phyloP scores from a whole-genome alignment of 2,888 invertebrate species.

The Anoncus sp. region DNA sequence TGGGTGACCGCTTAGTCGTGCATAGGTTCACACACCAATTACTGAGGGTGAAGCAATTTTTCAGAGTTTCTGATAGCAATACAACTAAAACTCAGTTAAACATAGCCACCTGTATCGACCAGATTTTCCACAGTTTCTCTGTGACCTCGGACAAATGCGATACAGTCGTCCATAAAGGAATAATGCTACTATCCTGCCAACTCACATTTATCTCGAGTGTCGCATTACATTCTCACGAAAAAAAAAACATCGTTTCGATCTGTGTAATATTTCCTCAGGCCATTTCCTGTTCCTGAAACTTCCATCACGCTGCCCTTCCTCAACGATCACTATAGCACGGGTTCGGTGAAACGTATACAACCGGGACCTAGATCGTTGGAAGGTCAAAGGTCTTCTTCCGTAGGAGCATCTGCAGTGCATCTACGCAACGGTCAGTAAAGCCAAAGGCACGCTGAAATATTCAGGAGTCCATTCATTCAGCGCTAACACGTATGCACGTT shows the following conservation, averaged over 20 bases:
- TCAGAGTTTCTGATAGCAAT: too few relatives aligned
- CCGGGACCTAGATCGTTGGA: constrained; percentile 31
- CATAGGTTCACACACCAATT: too few relatives aligned
- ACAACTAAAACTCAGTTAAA: too few relatives aligned
- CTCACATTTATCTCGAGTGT: too few relatives aligned
- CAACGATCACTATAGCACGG: background rate
- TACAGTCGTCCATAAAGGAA: too few relatives aligned
- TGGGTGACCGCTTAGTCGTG: too few relatives aligned
- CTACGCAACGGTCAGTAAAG: constrained; percentile 40
- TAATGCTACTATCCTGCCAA: too few relatives aligned
- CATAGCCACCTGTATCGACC: too few relatives aligned
- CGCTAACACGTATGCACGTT: constrained; percentile 19
- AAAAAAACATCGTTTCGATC: constrained; percentile 3
- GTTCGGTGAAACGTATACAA: background rate
- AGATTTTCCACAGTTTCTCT: too few relatives aligned
- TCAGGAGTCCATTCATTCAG: constrained; percentile 51
- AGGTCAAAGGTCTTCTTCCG: constrained; percentile 55
- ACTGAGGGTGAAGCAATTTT: too few relatives aligned
- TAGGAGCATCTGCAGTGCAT: constrained; percentile 46
- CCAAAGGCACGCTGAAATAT: constrained; percentile 53
- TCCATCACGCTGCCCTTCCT: background rate
- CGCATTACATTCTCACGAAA: too few relatives aligned
- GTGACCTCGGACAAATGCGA: too few relatives aligned
- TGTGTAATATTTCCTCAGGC: background rate
- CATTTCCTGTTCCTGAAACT: background rate